A percentile compares a stretch with the other conserved stretches of the same genome.
These are phyloP conservation scores for Drosophila repletoides DNA, from an alignment of 1,140 invertebrate species.

Conservation along the genomic window DNA sequence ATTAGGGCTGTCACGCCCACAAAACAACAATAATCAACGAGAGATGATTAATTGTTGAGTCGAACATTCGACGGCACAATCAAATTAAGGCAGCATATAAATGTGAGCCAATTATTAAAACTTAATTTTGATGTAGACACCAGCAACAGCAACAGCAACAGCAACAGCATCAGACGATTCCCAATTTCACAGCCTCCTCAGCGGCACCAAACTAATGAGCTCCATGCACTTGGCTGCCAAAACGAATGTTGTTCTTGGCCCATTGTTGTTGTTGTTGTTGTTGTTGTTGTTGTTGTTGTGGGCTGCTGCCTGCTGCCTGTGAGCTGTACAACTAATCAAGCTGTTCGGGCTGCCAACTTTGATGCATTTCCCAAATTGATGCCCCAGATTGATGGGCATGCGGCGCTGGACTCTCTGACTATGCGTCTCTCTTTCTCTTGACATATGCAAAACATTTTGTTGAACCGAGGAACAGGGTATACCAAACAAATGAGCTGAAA, in stretches of 20 bases:
- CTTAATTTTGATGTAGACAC: constrained; percentile 67
- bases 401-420: constrained; percentile 15
- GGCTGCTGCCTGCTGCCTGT: too few relatives aligned
- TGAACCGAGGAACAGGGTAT: constrained; percentile 18
- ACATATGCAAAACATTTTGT: constrained; percentile 79
- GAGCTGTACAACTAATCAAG: constrained; percentile 70
- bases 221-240: constrained; percentile 64
- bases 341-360: constrained; percentile 73
- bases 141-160: constrained; percentile 13
- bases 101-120: constrained; percentile 77
- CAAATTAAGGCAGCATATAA: constrained; percentile 75
- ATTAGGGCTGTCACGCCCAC: constrained; percentile 64
- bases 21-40: constrained; percentile 52
- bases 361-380: constrained; percentile 79
- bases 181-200: constrained; percentile 70
- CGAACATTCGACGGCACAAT: constrained; percentile 65
- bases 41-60: constrained; percentile 65
- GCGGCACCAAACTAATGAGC: constrained; percentile 63
- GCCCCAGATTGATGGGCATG: constrained; percentile 54
- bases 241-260: constrained; percentile 30
- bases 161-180: constrained; percentile 35
- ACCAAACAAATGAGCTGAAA: constrained; percentile 68
- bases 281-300: constrained; percentile 7
- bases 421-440: constrained; percentile 50
- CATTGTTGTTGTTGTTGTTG: constrained; percentile 14